phyloP scores from a whole-genome alignment of 2,797 vertebrate genomes.

The Halcyon chelicuti region DNA sequence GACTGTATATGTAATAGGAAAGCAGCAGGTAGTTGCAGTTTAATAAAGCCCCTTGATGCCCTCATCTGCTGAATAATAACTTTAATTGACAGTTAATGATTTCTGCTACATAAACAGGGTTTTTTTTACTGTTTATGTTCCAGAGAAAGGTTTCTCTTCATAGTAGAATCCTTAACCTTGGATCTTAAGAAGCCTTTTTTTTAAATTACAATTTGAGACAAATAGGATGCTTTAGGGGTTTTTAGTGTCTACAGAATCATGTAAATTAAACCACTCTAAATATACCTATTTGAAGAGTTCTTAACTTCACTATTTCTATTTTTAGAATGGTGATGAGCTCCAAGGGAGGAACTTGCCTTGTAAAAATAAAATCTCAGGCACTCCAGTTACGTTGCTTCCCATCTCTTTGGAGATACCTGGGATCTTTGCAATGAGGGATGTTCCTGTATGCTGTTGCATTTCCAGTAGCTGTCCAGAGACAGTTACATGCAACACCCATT shows the following conservation, averaged over 20 bases:
- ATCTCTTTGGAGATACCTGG: background rate
- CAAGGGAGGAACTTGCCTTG: background rate
- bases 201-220: background rate
- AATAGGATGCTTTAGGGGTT: background rate
- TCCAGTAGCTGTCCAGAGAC: background rate
- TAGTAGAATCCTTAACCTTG: background rate
- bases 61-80: slow-evolving; percentile 11
- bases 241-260: background rate
- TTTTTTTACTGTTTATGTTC: background rate
- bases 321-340: background rate
- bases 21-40: background rate
- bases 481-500: background rate
- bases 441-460: background rate
- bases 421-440: background rate
- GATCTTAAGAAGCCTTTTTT: background rate
- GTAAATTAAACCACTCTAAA: background rate
- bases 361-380: background rate
- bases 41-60: slow-evolving; percentile 42
- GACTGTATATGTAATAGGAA: background rate
- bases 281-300: background rate
- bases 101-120: background rate
- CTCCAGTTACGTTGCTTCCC: background rate
- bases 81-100: slow-evolving; percentile 43
- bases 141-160: slow-evolving; percentile 4
- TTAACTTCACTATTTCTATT: background rate